A percentile compares a stretch with the other conserved stretches of the same genome.
Evolutionary conservation across 37 sponge, comb jelly and placozoan genomes (phyloP).

Genomic region (Ianthella basta): DNA sequence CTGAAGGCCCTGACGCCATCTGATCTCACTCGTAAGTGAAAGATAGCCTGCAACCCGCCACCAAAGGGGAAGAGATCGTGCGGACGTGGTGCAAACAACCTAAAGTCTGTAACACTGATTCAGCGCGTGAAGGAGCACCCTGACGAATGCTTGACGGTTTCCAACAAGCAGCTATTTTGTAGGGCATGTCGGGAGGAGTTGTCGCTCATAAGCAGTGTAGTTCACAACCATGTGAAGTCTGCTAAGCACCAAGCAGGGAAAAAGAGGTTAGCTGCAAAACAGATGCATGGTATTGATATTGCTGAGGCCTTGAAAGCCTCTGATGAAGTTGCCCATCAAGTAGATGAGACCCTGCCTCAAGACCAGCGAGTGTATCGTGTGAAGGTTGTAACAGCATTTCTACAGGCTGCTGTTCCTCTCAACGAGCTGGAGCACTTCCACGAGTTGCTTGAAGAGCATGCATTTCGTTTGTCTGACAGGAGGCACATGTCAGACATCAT

Average conservation of each 20-base stretch:
- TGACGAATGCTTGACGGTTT: constrained; percentile 33
- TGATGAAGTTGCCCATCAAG: constrained; percentile 21
- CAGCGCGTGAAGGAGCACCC: constrained; percentile 51
- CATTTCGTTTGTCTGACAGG: constrained; percentile 22
- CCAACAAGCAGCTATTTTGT: constrained; percentile 34
- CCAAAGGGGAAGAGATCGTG: not conserved
- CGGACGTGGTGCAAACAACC: constrained; percentile 32
- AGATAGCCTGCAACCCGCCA: constrained; percentile 19
- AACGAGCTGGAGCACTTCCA: constrained; percentile 34
- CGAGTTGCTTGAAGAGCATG: constrained; percentile 47
- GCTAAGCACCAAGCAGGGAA: constrained; percentile 43
- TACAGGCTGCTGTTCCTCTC: constrained; percentile 39
- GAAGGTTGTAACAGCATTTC: constrained; percentile 49
- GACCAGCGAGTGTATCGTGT: constrained; percentile 30
- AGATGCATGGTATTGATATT: constrained; percentile 10
- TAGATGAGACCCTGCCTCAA: constrained; percentile 41
- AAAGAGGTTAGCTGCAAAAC: constrained; percentile 17
- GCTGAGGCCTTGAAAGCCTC: constrained; percentile 31
- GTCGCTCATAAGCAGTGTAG: constrained; percentile 16
- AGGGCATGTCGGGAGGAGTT: constrained; percentile 37
- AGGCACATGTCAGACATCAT: constrained; percentile 34
- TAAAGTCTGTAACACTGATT: constrained; percentile 29
- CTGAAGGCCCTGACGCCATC: constrained; percentile 25
- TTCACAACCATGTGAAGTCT: constrained; percentile 34
- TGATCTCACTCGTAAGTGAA: constrained; percentile 17